Conservation (phyloP, 2,113 vertebrate species). For the Onychorhynchus coronatus region DNA sequence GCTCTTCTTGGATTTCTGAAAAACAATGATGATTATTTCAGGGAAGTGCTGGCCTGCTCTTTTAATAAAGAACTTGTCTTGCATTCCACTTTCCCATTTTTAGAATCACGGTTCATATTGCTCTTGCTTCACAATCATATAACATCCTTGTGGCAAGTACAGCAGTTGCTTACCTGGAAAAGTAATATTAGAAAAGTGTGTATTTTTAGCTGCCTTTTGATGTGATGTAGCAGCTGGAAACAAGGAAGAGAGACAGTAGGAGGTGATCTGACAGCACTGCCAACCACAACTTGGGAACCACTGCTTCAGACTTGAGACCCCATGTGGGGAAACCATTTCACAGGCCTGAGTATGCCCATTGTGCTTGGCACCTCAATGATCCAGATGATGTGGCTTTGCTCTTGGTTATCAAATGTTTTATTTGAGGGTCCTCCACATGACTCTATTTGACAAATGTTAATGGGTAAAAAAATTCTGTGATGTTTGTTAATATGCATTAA, state of each 20-base stretch:
- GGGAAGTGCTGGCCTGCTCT: slow-evolving; percentile 5
- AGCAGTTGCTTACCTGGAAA: slow-evolving; percentile 73
- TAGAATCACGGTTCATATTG: slow-evolving; percentile 25
- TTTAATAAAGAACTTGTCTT: slow-evolving; percentile 20
- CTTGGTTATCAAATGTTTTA: not conserved
- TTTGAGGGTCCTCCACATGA: not conserved
- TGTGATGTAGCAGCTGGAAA: slow-evolving; percentile 69
- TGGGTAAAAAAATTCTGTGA: not conserved
- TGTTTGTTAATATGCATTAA: not conserved
- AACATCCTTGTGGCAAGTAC: slow-evolving; percentile 54
- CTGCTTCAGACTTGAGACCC: not conserved
- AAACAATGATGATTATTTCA: slow-evolving; percentile 39
- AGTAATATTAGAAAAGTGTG: slow-evolving; percentile 70
- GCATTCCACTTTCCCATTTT: slow-evolving; percentile 20
- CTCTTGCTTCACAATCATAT: slow-evolving; percentile 38
- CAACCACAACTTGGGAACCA: not conserved
- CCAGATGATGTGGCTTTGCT: not conserved
- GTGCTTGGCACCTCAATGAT: not conserved
- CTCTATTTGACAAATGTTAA: not conserved
- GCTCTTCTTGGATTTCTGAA: slow-evolving; percentile 9
- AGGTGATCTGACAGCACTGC: slow-evolving; percentile 39
- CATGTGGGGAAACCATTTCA: not conserved
- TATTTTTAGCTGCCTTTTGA: slow-evolving; percentile 75
- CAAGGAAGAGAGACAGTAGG: slow-evolving; percentile 18
- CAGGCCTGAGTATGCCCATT: not conserved